These are phyloP conservation scores for Hemiprocne comata DNA, from an alignment of 2,113 vertebrate species.

Conservation along the genomic window DNA sequence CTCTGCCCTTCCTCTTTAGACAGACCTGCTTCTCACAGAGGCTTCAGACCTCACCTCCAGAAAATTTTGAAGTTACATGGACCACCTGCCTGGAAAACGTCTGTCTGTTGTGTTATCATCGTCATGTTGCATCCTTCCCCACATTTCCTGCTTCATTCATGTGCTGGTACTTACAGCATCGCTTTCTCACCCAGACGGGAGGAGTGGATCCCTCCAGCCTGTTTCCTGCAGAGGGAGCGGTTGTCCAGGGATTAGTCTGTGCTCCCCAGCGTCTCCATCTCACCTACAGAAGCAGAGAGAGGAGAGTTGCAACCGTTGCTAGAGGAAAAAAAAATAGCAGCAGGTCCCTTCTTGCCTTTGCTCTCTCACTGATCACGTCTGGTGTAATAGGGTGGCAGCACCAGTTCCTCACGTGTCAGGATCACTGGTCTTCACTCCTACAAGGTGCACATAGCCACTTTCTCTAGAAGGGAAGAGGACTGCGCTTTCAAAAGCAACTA, in stretches of 20 bases:
- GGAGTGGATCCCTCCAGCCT: not conserved
- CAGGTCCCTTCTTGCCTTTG: not conserved
- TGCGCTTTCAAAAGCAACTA: not conserved
- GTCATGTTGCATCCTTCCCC: fast-evolving
- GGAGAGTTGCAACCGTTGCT: not conserved
- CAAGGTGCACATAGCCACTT: not conserved
- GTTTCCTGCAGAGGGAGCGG: constrained; percentile 38
- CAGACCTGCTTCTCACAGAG: not conserved
- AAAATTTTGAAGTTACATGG: not conserved
- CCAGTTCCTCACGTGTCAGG: not conserved
- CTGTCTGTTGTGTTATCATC: fast-evolving
- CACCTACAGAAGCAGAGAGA: not conserved
- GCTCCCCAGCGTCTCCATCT: not conserved
- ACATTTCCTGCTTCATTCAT: fast-evolving
- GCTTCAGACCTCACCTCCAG: not conserved
- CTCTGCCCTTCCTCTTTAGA: not conserved
- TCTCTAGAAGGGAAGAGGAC: not conserved
- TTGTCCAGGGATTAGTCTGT: not conserved
- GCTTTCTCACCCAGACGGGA: not conserved
- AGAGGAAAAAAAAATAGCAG: not conserved
- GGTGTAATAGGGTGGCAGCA: not conserved
- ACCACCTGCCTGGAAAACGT: not conserved
- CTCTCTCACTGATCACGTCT: not conserved
- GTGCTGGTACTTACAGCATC: fast-evolving
- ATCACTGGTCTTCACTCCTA: not conserved